A percentile compares a stretch with the other conserved stretches of the same genome.
Evolutionary conservation across 37 sponge, comb jelly and placozoan species (phyloP).

Genomic region (Aphrocallistes beatrix): DNA sequence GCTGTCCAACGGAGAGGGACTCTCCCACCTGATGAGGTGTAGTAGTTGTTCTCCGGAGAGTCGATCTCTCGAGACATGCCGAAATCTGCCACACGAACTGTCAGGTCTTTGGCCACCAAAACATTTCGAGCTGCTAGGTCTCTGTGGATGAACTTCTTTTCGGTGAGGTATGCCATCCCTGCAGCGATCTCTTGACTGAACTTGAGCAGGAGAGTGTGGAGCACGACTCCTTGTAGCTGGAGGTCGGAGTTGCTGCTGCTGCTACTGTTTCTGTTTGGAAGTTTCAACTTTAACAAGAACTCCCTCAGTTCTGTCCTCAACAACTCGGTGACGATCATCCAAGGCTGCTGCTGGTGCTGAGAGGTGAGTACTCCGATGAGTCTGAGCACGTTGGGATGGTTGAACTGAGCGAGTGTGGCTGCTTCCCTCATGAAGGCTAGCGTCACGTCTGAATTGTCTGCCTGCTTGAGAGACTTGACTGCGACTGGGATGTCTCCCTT

Average conservation of each 20-base stretch:
- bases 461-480: neutral
- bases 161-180: slow-evolving; percentile 24
- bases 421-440: neutral
- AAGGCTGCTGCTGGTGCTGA: neutral
- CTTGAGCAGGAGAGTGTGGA: neutral
- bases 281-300: neutral
- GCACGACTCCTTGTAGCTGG: too few relatives aligned
- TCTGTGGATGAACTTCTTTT: slow-evolving; percentile 21
- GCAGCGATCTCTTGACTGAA: slow-evolving; percentile 22
- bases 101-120: neutral
- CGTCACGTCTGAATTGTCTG: neutral
- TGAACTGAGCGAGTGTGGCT: slow-evolving; percentile 22
- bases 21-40: neutral
- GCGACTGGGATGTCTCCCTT: slow-evolving; percentile 17
- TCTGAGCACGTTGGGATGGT: slow-evolving; percentile 21
- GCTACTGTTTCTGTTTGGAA: neutral
- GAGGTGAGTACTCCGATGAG: neutral
- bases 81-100: slow-evolving; percentile 8
- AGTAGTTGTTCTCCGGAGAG: neutral
- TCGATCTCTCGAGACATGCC: slow-evolving; percentile 6
- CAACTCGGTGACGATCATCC: neutral
- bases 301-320: neutral
- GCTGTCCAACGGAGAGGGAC: slow-evolving; percentile 17
- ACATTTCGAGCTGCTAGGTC: neutral
- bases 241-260: neutral